Base-by-base conservation (phyloP, 1,140 invertebrate genomes). In the Drosophila seguyi region DNA sequence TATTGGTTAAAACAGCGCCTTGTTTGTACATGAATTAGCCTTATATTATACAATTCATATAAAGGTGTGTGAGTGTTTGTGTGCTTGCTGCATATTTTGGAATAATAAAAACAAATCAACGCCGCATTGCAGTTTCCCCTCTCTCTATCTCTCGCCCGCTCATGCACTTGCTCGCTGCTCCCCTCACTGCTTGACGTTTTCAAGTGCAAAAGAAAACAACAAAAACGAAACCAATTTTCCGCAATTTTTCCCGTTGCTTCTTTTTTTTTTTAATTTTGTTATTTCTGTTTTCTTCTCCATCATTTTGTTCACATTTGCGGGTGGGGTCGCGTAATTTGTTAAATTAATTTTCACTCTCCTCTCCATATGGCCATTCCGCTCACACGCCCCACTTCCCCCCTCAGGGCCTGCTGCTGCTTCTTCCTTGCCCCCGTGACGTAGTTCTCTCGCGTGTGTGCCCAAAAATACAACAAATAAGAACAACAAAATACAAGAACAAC, bases 1-100 rank as follows among this genome's bases (percentile, higher is more conserved):
- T 81, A 38, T 80, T 77, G 41, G 79, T 84, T 87, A 88, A 87
- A 87, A 87, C 79, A 84, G 81, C 73, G 77, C 85, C 80, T 90
- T 88, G 84, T 88, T 90, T 88, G 85, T 84, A 88, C 77, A 88
- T 75, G 80, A 88, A 88, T 88, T 88, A 88, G 84, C 80, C 79
- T 79, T 74, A 62, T 52, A 76, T 56, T 67, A 52, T 39, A 57
- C 47, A 75, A 52, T 68, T 39, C 47, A 47, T 45, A 31, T 25
- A 45, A 34, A 55, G 52, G 20, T 42, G 50, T 66, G 14, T 41
- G 48, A 55, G 34, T 65, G 39, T 50, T 14, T 58, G 42, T 39
- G 38, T 57, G 29, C 41, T 22, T 69, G 34, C 41, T 69, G 42
- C 48, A 71, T 69, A 56, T 69, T 69, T 68, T 68, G 74, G 76